Base-by-base conservation (phyloP, 2,113 vertebrate species). In the Micronisus gabar region DNA sequence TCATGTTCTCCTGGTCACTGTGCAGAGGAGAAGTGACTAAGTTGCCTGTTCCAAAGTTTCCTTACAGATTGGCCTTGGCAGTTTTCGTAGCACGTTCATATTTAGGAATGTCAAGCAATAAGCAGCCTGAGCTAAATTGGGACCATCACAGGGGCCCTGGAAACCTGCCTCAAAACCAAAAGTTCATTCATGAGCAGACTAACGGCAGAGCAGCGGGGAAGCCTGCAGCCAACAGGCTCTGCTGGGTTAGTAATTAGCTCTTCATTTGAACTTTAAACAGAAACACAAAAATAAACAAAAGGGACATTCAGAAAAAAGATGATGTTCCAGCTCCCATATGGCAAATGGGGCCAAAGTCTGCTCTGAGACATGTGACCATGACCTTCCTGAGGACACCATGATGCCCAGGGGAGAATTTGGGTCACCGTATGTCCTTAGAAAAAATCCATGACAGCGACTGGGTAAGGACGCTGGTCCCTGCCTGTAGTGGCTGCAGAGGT, bases 271-370 rank as follows among this genome's bases (percentile, higher is more conserved):
- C 94, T 88, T 67, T 43, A 29, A 88, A 68, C 65, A 95, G 56
- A 78, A 78, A 85, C 56, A 84, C 86, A 41, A 47, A 95, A 85
- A 95, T 66, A 96, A 94, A 93, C 91, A 53, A 20, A 14, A 76
- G 73, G 73, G 48, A 96, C 81, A n/a, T 12, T 48, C 40, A 82
- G 86, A 7, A 40, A 52, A 94, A 85, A 20, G 5, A 43, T 1
- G 43, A 55, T 85, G 66, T 34, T 80, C 76, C 81, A 76, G 81
- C 93, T 97, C 92, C 96, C 96, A 97, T 90, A 92, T 97, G 96
- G 93, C 90, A 86, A 97, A 97, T 6, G 89, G 89, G 96, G 89
- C 70, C 95, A 93, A 95, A 88, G 71, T 62, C 96, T 97, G 96
- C 93, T 91, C 58, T 26, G 55, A 84, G 71, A 70, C 94, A 95